Evolutionary conservation across 2,797 vertebrate genomes (phyloP).

Genomic region (Onychomys arenicola): DNA sequence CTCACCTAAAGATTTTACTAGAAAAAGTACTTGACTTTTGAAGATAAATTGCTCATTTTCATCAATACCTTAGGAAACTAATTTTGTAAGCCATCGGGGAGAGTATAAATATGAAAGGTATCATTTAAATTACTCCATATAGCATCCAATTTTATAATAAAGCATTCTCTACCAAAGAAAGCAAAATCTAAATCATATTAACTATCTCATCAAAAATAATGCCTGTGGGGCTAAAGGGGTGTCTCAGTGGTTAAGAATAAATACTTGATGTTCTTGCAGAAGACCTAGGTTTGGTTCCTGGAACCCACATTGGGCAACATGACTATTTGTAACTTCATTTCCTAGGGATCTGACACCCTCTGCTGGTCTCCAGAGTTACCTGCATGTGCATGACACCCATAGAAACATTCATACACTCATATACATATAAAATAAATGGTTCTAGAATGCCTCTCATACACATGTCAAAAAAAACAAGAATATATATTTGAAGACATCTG

Average conservation of each 20-base stretch:
- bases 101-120: not conserved
- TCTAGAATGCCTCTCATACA: not conserved
- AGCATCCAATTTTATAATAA: not conserved
- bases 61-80: not conserved
- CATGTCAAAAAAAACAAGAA: not conserved
- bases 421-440: not conserved
- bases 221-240: not conserved
- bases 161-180: not conserved
- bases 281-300: not conserved
- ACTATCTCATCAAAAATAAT: not conserved
- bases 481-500: not conserved
- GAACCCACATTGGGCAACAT: not conserved
- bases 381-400: not conserved
- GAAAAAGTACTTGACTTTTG: conserved; percentile 12
- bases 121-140: not conserved
- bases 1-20: not conserved
- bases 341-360: not conserved
- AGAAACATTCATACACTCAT: not conserved
- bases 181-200: not conserved
- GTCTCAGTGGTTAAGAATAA: not conserved
- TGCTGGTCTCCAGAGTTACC: not conserved
- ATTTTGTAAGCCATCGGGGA: not conserved
- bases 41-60: not conserved
- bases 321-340: not conserved
- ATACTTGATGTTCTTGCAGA: not conserved